These are phyloP conservation scores for Trochalopteron elliotii DNA, from an alignment of 2,113 vertebrate genomes.

Conservation along the genomic window DNA sequence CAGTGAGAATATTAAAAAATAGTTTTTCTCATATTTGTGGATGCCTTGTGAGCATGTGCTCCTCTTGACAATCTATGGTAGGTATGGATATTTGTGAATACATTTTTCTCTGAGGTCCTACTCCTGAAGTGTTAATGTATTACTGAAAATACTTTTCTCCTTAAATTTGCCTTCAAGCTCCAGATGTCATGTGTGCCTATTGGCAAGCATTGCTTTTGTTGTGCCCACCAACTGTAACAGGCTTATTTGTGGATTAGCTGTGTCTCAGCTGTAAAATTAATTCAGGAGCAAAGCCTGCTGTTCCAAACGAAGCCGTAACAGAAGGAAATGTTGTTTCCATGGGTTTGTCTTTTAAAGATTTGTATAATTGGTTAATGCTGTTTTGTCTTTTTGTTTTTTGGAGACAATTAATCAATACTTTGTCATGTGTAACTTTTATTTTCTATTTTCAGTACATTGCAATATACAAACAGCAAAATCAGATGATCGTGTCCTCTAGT, in stretches of 20 bases:
- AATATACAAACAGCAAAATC: conserved; percentile 11
- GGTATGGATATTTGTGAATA: not conserved
- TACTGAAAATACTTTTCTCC: not conserved
- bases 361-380: conserved; percentile 43
- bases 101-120: not conserved
- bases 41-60: not conserved
- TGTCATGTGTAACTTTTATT: conserved; percentile 56
- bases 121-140: conserved; percentile 1
- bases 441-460: conserved; percentile 49
- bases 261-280: conserved; percentile 62
- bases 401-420: conserved; percentile 58
- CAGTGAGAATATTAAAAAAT: not conserved
- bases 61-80: not conserved
- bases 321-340: conserved; percentile 37
- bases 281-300: conserved; percentile 54
- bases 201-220: conserved; percentile 58
- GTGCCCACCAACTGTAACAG: conserved; percentile 17
- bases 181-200: not conserved
- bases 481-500: conserved; percentile 22
- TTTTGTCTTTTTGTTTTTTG: conserved; percentile 56
- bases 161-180: conserved; percentile 14
- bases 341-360: conserved; percentile 26
- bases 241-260: conserved; percentile 59
- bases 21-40: not conserved
- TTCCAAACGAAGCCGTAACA: conserved; percentile 38